Evolutionary conservation across 2,113 vertebrate species (phyloP), one percentile per base, ranked within the genome.

Genomic region (Sinosuthora webbiana): DNA sequence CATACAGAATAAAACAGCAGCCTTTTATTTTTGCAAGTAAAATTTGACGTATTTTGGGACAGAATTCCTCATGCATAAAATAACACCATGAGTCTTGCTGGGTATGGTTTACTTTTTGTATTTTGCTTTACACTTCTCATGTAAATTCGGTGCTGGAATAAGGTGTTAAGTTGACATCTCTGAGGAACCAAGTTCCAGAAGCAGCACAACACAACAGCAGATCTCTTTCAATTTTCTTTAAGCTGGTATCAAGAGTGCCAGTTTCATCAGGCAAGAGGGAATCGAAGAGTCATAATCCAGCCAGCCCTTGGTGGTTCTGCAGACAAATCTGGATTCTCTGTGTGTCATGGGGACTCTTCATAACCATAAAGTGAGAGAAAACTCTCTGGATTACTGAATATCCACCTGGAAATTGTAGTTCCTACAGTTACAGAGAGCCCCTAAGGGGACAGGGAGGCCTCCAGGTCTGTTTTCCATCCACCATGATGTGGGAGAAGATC

Each of bases 1-100:
- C 88, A 95, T 39, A 94, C 50, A 95, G 97, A 89, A 93, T 70
- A 89, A 95, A 97, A 96, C 97, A 98, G 97, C 97, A 98, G 95
- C 91, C 96, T 97, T 97, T 97, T 97, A 94, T 97, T 98, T 96
- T 97, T 98, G 98, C 97, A 98, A 98, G 98, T 98, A 95, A 98
- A 98, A 98, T 97, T 89, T 96, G 97, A 97, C 97, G 96, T 95
- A 95, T 98, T 98, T 97, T 94, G 96, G 97, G 93, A 95, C 25
- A 89, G 96, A 95, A 94, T 96, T 97, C 95, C 45, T 80, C 94
- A 83, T 97, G 96, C 97, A 96, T 96, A 97, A 97, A 97, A 95
- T 89, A 97, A 91, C 95, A 94, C 45, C 96, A 67, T 45, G 94
- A 97, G 79, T 86, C 93, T 95, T 96, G 85, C 97, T 96, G 83